These are phyloP conservation scores for Matsumurasca onukii DNA, from an alignment of 1,140 invertebrate genomes.

Conservation along the genomic window DNA sequence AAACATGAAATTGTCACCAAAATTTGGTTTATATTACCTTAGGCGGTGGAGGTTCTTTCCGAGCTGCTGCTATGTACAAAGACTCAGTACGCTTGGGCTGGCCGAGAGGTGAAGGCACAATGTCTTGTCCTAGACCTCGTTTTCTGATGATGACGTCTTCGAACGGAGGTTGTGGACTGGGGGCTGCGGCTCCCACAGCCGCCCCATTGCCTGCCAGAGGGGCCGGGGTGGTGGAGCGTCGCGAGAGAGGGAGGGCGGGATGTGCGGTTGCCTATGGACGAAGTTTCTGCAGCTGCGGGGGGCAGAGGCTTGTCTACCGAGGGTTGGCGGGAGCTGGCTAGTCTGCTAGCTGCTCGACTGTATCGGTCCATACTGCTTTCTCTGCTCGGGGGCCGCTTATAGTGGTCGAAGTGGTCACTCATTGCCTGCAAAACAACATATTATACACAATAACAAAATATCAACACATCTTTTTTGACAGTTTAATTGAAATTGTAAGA, in stretches of 20 bases:
- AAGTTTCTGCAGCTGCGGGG: slow-evolving; percentile 40
- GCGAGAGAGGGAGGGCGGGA: slow-evolving; percentile 42
- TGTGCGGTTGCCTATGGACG: slow-evolving; percentile 32
- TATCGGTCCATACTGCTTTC: slow-evolving; percentile 86
- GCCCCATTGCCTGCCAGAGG: slow-evolving; percentile 47
- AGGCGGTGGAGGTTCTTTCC: slow-evolving; percentile 37
- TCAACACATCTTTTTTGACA: no score
- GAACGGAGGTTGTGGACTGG: slow-evolving; percentile 58
- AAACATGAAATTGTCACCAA: no score
- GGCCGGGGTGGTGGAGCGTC: slow-evolving; percentile 24
- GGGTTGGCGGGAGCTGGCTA: slow-evolving; percentile 66
- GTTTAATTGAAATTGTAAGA: slow-evolving; percentile 28
- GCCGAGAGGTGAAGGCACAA: slow-evolving; percentile 68
- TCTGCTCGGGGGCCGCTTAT: slow-evolving; percentile 83
- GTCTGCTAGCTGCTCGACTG: slow-evolving; percentile 58
- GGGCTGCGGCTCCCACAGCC: slow-evolving; percentile 44
- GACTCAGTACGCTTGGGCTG: slow-evolving; percentile 90
- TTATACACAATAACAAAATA: no score
- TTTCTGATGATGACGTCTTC: slow-evolving; percentile 78
- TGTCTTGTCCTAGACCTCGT: slow-evolving; percentile 79
- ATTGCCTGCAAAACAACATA: slow-evolving; percentile 53
- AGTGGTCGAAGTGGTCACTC: slow-evolving; percentile 84
- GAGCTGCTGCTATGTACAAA: slow-evolving; percentile 41
- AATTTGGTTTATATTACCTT: no score
- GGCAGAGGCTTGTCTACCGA: slow-evolving; percentile 64